Percentiles rank a stretch among this genome's conserved stretches.
phyloP scores from a whole-genome alignment of 2,113 vertebrate genomes.

The Cricetomys ansorgei region DNA sequence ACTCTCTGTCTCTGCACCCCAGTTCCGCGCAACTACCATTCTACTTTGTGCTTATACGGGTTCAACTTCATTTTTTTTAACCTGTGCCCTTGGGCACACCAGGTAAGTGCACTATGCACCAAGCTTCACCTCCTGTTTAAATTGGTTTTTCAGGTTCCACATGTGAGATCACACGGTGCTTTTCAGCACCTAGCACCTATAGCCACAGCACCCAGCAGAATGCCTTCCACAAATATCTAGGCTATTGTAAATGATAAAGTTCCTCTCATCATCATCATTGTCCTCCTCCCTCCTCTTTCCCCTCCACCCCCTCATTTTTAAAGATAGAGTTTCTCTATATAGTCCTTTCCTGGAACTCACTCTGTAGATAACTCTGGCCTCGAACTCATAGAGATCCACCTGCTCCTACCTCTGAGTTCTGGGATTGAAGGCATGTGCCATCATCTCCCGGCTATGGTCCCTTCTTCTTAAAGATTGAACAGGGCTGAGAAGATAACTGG shows the following conservation, averaged over 20 bases:
- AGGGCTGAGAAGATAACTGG: neutral
- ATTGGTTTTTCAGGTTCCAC: neutral
- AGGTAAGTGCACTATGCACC: no score
- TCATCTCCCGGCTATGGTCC: neutral
- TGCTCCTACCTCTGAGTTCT: neutral
- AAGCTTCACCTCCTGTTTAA: neutral
- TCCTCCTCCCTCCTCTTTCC: no score
- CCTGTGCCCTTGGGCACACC: neutral
- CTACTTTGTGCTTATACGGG: neutral
- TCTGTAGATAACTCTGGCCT: neutral
- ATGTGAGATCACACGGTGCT: neutral
- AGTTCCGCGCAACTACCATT: neutral
- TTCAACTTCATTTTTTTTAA: neutral
- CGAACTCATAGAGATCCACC: neutral
- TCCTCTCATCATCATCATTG: no score
- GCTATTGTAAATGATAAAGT: neutral
- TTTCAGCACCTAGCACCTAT: neutral
- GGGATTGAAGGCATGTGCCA: neutral
- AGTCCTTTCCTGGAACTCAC: neutral
- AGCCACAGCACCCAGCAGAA: neutral
- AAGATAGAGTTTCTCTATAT: neutral
- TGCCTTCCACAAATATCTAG: neutral
- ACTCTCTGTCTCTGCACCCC: neutral
- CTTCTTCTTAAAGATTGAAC: neutral
- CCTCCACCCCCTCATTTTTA: neutral